phyloP scores from a whole-genome alignment of 2,797 vertebrate species.

The Artibeus lituratus region DNA sequence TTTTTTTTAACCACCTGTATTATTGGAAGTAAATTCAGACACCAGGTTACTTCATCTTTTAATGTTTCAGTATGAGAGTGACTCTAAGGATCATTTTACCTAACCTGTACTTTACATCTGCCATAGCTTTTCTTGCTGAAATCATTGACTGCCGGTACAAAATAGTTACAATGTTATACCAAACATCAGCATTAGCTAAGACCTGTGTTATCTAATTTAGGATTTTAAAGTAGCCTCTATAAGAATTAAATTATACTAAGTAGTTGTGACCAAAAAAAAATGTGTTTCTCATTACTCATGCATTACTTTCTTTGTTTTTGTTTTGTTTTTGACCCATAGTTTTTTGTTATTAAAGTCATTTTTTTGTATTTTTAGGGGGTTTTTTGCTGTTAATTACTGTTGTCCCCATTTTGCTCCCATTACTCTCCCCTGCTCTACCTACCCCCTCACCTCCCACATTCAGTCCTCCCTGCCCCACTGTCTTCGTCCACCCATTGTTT shows the following conservation, averaged over 20 bases:
- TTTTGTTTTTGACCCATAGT: too few relatives aligned
- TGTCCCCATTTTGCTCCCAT: too few relatives aligned
- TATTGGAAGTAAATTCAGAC: slow-evolving; percentile 18
- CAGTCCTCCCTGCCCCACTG: too few relatives aligned
- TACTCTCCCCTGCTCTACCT: too few relatives aligned
- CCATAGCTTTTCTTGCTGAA: neutral
- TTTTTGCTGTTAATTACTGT: too few relatives aligned
- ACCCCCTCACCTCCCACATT: too few relatives aligned
- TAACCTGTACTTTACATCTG: neutral
- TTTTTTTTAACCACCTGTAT: neutral
- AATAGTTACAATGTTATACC: neutral
- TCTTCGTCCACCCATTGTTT: too few relatives aligned
- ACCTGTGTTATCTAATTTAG: neutral
- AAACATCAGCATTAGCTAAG: slow-evolving; percentile 1
- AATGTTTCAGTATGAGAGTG: neutral
- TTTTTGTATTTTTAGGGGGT: too few relatives aligned
- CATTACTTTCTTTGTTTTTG: neutral
- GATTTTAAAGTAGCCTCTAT: neutral
- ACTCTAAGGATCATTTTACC: neutral
- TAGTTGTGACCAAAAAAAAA: neutral
- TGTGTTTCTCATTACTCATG: neutral
- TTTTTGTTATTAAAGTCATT: neutral
- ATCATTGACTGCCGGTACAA: neutral
- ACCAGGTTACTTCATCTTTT: neutral
- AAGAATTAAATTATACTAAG: slow-evolving; percentile 32